Evolutionary conservation across 37 sponge, comb jelly and placozoan genomes (phyloP), one percentile per base, ranked within the genome.

Genomic region (Oscarella lobularis): DNA sequence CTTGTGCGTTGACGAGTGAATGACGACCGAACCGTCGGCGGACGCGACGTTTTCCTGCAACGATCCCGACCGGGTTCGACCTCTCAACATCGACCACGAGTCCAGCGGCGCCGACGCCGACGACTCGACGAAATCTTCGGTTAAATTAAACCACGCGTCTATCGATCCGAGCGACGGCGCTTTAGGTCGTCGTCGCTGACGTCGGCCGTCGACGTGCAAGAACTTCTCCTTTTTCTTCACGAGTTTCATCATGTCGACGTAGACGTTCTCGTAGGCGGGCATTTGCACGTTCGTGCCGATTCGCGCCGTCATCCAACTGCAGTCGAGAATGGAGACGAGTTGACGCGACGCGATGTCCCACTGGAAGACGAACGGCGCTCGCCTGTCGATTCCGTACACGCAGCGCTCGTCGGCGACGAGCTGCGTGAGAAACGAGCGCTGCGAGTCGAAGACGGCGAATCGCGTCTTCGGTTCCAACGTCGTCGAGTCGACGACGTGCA

Each of bases 321-420:
- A 87, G 82, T 91, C 79, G 76, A 87, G 82, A 66, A 87, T 70
- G 30, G 75, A 69, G 0, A 84, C 37, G 0, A 84, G 78, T 5
- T 69, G 39, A 38, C 66, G 85, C 29, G 85, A 85, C 38, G 55
- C 66, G 1, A 80, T 82, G 39, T 91, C 83, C 85, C 88, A 91
- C 77, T 91, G 87, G 78, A 87, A 85, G 39, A 91, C 88, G 39
- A 76, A 82, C 0, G 92, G 78, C 40, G 84, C 77, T 82, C 84
- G 85, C 6, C 85, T 72, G 39, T 87, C 92, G 14, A 87, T 88
- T 40, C 88, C 92, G 85, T 87, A 91, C 37, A 91, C 92, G 20
- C 55, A 67, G 39, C 39, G 73, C 31, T 78, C 88, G n/a, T 84
- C 41, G 1, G 88, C 82, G 9, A 87, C 88, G 3, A 91, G 82